Percentiles rank a stretch among this genome's conserved stretches.
Conservation (phyloP, 2,888 invertebrate genomes). For the Dysmachus trigonus region DNA sequence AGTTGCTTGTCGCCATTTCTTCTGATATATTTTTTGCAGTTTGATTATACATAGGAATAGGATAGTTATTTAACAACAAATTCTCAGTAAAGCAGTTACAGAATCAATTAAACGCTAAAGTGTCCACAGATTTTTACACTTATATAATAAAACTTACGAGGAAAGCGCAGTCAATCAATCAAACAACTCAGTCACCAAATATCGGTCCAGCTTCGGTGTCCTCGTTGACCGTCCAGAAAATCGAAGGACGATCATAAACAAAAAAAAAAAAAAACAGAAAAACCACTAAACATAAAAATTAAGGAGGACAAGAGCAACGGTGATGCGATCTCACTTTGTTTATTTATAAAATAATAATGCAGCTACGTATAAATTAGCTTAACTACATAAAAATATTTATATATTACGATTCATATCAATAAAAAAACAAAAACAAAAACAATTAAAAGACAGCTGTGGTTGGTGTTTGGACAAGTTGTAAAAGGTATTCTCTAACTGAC, state of each 20-base stretch:
- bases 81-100: slow-evolving; percentile 32
- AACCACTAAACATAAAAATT: not conserved
- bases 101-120: not conserved
- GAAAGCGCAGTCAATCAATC: not conserved
- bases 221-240: not conserved
- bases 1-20: slow-evolving; percentile 1
- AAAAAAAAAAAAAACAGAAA: not conserved
- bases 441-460: slow-evolving; percentile 25
- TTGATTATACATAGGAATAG: slow-evolving; percentile 30
- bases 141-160: not conserved
- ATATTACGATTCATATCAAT: slow-evolving; percentile 37
- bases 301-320: not conserved
- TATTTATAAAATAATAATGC: slow-evolving; percentile 31
- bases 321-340: slow-evolving; percentile 8
- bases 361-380: slow-evolving; percentile 31
- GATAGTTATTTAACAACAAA: slow-evolving; percentile 28
- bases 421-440: slow-evolving; percentile 42
- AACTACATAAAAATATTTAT: slow-evolving; percentile 33
- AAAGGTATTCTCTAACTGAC: slow-evolving; percentile 16
- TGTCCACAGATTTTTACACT: slow-evolving; percentile 3
- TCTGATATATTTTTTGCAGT: not conserved
- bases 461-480: slow-evolving; percentile 24
- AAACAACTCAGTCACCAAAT: not conserved
- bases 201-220: not conserved
- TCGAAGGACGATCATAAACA: not conserved